Conservation (phyloP, 2,113 vertebrate species). For the Drymodes brunneopygia region DNA sequence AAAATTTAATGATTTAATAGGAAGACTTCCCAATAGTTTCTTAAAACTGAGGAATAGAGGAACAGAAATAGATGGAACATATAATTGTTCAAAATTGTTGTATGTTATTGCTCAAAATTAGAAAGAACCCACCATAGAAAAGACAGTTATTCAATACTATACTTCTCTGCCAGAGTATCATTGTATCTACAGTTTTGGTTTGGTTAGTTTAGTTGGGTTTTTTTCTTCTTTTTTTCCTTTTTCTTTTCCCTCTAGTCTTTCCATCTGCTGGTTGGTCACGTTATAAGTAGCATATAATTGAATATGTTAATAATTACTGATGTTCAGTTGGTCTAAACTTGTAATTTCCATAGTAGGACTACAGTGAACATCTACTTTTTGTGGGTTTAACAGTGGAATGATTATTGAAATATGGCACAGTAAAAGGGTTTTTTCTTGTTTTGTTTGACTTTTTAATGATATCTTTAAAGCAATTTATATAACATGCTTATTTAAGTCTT, state of each 20-base stretch:
- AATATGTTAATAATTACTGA: background rate
- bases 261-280: background rate
- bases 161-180: background rate
- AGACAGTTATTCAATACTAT: background rate
- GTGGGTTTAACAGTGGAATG: background rate
- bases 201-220: background rate
- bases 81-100: background rate
- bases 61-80: background rate
- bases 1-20: background rate
- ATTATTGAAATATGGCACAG: background rate
- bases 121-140: background rate
- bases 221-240: background rate
- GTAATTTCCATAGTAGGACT: background rate
- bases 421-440: fast-evolving
- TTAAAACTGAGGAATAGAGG: background rate
- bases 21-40: background rate
- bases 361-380: background rate
- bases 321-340: background rate
- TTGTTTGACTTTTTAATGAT: background rate
- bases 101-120: background rate
- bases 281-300: background rate
- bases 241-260: background rate
- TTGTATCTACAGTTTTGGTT: background rate
- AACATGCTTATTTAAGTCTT: background rate
- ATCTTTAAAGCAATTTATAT: background rate